Base-by-base conservation (phyloP, 2,797 vertebrate species). In the Sebastes steindachneri region DNA sequence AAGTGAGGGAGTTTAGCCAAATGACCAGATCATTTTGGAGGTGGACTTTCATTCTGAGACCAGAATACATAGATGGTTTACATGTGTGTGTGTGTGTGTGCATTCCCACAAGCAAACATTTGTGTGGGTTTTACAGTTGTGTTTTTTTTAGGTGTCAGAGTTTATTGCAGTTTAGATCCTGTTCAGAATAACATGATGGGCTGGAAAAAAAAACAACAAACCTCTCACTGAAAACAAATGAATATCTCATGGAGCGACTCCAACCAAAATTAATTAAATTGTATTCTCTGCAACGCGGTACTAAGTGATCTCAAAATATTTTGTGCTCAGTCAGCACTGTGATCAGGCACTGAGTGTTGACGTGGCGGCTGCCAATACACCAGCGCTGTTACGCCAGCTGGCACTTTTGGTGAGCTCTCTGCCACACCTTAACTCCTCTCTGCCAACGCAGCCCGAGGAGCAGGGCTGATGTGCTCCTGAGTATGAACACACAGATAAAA, bases 361-460 rank as follows among this genome's bases (percentile, higher is more conserved):
- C 89, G 90, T 95, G 94, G 93, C 91, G 15, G 66, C 72, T 90
- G 93, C 91, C 90, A 91, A 80, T 88, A 72, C 80, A 78, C 65
- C 77, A 68, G 75, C 15, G 17, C 5, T 66, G 77, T 29, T 73
- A 58, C 21, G 84, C 85, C 90, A 89, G 89, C 84, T 92, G 90
- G 89, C 84, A 84, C 45, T 26, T 65, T 68, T 35, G 76, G 72
- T 54, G 21, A 82, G 54, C 80, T 72, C 78, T 51, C 53, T 73
- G 85, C 89, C 84, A 89, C 88, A 87, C 92, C 90, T 90, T 83
- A 79, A 58, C 79, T 79, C 64, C 55, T 35, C 83, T 76, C 77
- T 77, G 66, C 82, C 79, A 73, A 19, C 17, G 14, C 33, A 23
- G 33, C 35, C 53, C 45, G 10, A 65, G 71, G 71, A 75, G 62